Conservation (phyloP, 2,797 vertebrate species). For the Spheniscus humboldti region DNA sequence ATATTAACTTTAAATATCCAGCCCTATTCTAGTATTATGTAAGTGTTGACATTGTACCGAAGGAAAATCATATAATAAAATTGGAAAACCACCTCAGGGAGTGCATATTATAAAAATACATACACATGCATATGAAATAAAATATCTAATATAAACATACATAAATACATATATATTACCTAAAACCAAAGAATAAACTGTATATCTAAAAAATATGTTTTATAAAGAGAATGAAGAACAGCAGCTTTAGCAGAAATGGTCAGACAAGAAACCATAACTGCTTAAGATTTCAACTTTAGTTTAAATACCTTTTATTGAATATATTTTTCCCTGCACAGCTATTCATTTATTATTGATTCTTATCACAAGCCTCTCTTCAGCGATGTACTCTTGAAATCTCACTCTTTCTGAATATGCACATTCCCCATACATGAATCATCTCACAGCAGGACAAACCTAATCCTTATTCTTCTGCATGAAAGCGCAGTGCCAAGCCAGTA, state of each 20-base stretch:
- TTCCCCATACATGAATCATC: conserved; percentile 52
- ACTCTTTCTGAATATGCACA: conserved; percentile 3
- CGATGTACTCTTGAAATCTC: not conserved
- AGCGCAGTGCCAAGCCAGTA: not conserved
- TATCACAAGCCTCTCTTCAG: not conserved
- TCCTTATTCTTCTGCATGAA: conserved; percentile 41
- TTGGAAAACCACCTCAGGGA: not conserved
- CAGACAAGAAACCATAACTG: not conserved
- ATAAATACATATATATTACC: not conserved
- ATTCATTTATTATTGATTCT: not conserved
- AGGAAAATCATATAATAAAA: not conserved
- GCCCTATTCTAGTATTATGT: not conserved
- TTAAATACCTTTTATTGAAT: not conserved
- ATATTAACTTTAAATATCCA: not conserved
- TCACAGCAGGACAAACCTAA: conserved; percentile 37
- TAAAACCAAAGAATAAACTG: not conserved
- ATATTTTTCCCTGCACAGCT: not conserved
- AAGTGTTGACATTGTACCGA: not conserved
- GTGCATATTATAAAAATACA: not conserved
- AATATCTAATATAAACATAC: not conserved
- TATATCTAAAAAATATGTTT: not conserved
- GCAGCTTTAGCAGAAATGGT: not conserved
- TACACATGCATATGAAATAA: not conserved
- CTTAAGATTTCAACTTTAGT: not conserved
- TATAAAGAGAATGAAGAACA: not conserved